Evolutionary conservation across 2,888 invertebrate species (phyloP).

Genomic region (Enchytraeus crypticus): DNA sequence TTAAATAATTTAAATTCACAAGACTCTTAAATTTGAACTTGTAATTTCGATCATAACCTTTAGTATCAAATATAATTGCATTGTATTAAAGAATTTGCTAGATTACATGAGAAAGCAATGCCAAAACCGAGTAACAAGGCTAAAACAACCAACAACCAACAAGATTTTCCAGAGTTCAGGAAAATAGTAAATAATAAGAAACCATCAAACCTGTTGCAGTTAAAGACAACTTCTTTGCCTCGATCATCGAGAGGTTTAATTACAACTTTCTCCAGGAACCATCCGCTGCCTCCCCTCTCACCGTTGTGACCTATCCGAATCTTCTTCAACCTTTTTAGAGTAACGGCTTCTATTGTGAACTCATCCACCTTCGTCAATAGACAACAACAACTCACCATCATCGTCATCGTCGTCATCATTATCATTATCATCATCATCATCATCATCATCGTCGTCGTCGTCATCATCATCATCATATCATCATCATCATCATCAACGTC

Average conservation of each 20-base stretch:
- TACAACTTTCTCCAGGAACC: conserved; percentile 46
- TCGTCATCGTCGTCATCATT: not conserved
- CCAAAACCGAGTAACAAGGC: not conserved
- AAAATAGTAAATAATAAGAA: not conserved
- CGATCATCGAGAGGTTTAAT: conserved; percentile 33
- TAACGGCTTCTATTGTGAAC: conserved; percentile 47
- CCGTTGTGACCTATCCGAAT: conserved; percentile 49
- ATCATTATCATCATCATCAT: not conserved
- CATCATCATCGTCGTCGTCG: not conserved
- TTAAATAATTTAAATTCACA: not conserved
- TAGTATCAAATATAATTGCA: not conserved
- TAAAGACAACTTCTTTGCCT: conserved; percentile 36
- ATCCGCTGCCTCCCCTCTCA: conserved; percentile 41
- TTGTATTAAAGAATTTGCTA: not conserved
- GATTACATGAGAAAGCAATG: conserved; percentile 2
- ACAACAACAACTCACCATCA: conserved; percentile 2
- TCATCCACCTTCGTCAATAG: conserved; percentile 40
- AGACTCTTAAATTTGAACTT: too few relatives aligned
- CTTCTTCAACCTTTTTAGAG: conserved; percentile 41
- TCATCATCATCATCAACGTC: too few relatives aligned
- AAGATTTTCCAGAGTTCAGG: not conserved
- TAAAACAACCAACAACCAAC: too few relatives aligned
- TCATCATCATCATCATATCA: too few relatives aligned
- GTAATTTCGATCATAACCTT: too few relatives aligned
- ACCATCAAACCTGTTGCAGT: conserved; percentile 37